Percentiles rank a stretch among this genome's conserved stretches.
Evolutionary conservation across 1,140 invertebrate genomes (phyloP).

Genomic region (Zophobas morio): DNA sequence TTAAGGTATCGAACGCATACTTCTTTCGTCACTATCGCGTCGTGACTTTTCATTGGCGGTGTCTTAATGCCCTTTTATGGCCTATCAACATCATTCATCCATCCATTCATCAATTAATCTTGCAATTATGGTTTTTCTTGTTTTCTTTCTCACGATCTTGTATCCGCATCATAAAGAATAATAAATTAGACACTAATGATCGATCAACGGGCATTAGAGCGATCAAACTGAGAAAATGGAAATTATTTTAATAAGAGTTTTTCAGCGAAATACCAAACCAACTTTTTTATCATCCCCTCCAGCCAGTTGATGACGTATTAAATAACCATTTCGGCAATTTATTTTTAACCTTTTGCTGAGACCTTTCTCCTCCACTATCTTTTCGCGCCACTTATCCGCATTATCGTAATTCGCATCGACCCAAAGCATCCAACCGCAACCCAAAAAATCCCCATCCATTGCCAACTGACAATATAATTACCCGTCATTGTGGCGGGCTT

Average conservation of each 20-base stretch:
- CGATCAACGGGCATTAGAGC: constrained; percentile 1
- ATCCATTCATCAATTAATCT: constrained; percentile 7
- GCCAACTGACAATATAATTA: constrained; percentile 1
- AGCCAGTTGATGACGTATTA: too few species aligned
- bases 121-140: background rate
- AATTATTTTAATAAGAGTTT: background rate
- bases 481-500: background rate
- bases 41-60: too few species aligned
- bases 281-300: too few species aligned
- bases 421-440: too few species aligned
- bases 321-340: too few species aligned
- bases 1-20: too few species aligned
- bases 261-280: too few species aligned
- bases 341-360: too few species aligned
- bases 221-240: background rate
- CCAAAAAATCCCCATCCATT: background rate
- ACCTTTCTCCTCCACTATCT: too few species aligned
- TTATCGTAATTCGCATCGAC: too few species aligned
- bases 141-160: background rate
- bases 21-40: too few species aligned
- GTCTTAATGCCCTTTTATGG: background rate
- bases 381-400: too few species aligned
- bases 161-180: background rate
- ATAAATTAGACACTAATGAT: constrained; percentile 8
- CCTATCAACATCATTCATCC: background rate